Conservation (phyloP, 2,113 vertebrate species). For the Periophthalmus modestus region DNA sequence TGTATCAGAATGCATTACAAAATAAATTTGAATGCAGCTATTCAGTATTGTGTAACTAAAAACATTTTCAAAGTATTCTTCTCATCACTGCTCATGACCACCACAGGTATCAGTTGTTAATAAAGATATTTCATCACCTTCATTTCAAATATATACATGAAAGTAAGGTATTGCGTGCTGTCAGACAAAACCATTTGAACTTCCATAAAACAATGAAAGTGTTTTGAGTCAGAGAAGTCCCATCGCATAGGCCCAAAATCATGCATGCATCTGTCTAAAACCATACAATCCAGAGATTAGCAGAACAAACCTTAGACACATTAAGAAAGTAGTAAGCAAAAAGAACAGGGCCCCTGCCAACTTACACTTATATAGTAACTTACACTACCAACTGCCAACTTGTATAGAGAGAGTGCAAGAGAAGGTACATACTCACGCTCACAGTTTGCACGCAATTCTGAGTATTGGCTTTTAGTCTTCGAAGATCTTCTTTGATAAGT, state of each 20-base stretch:
- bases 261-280: background rate
- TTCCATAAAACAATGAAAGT: background rate
- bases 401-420: constrained; percentile 1
- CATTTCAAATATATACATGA: background rate
- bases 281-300: background rate
- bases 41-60: too few relatives aligned
- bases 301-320: background rate
- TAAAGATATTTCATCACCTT: background rate
- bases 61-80: too few relatives aligned
- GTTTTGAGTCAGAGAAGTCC: too few relatives aligned
- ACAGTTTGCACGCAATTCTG: constrained; percentile 51
- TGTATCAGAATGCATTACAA: too few relatives aligned
- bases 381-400: too few relatives aligned
- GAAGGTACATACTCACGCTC: constrained; percentile 77
- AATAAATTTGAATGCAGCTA: too few relatives aligned
- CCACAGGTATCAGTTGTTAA: too few relatives aligned
- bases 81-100: too few relatives aligned
- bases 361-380: too few relatives aligned
- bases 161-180: background rate
- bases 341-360: background rate
- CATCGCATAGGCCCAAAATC: too few relatives aligned
- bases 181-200: background rate
- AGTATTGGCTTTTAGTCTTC: constrained; percentile 85
- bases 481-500: constrained; percentile 89
- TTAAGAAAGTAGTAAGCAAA: background rate